Base-by-base conservation (phyloP, 2,888 invertebrate genomes). In the Orgyia antiqua region DNA sequence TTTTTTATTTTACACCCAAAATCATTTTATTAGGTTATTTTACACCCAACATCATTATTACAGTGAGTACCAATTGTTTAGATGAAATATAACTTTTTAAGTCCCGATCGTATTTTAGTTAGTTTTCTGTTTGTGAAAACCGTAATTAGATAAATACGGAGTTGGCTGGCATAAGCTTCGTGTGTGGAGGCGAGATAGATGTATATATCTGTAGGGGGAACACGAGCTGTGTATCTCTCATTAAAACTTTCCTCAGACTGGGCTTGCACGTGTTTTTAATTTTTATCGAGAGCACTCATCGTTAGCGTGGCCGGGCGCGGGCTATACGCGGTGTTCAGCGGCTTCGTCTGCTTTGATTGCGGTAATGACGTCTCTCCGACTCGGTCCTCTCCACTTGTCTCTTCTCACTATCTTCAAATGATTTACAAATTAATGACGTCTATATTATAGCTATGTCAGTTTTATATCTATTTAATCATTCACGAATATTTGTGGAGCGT, bases 221-320 rank as follows among this genome's bases (percentile, higher is more conserved):
- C 62, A 57, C 59, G 58, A 61, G 58, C 69, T 72, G 72, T 4
- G 75, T 78, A 78, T 73, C 74, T 76, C 76, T 84, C 86, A 86
- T 86, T 86, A 86, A 86, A 86, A 86, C 73, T 86, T 86, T 86
- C 83, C 83, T 86, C 77, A 73, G 82, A 70, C 78, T 72, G 75
- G 73, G 77, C 72, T 71, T 79, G 84, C 84, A 84, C 84, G 83
- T 86, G 86, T 86, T 86, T 86, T 86, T 86, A 86, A 84, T 86
- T 86, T 86, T 84, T 86, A 86, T 86, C 84, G 86, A 86, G 84
- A 84, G 83, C 78, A 62, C 84, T 86, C 74, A 64, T 80, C 78
- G 82, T 80, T 79, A 78, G 74, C 65, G 60, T 68, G 41, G 39
- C 36, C 40, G 57, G 58, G 29, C 21, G 28, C 29, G 3, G 12